Base-by-base conservation (phyloP, 2,888 invertebrate genomes). In the Lasioglossum zephyrum region DNA sequence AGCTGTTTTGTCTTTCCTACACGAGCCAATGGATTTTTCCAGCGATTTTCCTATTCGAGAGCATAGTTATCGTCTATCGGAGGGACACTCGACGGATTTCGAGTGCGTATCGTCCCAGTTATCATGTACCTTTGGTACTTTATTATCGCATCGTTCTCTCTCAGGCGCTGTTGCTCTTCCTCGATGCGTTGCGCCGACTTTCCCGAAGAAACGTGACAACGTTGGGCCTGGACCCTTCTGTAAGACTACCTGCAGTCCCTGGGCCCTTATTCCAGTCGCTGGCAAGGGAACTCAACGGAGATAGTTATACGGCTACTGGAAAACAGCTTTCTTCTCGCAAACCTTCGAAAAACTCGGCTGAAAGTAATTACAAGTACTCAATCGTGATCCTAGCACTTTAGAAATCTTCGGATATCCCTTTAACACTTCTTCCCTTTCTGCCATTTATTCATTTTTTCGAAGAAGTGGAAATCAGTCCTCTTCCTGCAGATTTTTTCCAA, bases 181-280 rank as follows among this genome's bases (percentile, higher is more conserved):
- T 72, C 18, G 18, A n/a, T 11, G 18, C 36, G 9, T 22, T 47
- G 63, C 39, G 13, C 60, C 69, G 66, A 74, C 9, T 76, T 80
- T 73, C 70, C 69, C 74, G n/a, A 31, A 5, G 82, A 79, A 47
- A 89, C 57, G 13, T 89, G 89, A 79, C 89, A 89, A 89, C 89
- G 82, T 72, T 74, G 89, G 36, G 39, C 13, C n/a, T 47, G 81
- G 84, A 74, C 86, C 89, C 87, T 85, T 81, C 47, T 77, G 70
- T 70, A 60, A 53, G n/a, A 44, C 81, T 82, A 87, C 87, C 87
- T 87, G 87, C 79, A 66, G 74, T 77, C 57, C 57, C 66, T 1
- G 41, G 72, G 78, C 84, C 87, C 85, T 85, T 82, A 70, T 79
- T 78, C 80, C 18, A 87, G 73, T 26, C 49, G 70, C 26, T 36